These are phyloP conservation scores for Saccopteryx leptura DNA, from an alignment of 2,113 vertebrate genomes.

Conservation along the genomic window DNA sequence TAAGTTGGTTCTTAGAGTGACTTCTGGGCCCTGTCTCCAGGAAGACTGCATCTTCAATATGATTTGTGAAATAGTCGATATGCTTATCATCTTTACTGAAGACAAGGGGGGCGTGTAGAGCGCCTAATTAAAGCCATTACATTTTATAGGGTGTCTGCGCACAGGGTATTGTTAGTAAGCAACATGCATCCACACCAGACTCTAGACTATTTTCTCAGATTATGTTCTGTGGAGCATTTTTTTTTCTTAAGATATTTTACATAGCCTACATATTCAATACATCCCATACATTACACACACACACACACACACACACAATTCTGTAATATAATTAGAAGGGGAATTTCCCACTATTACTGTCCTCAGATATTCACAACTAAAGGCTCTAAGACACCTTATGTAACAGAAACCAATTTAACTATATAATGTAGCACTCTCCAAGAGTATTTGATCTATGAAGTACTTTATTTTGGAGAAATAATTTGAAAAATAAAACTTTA, in stretches of 20 bases:
- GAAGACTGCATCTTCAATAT: background rate
- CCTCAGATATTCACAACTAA: background rate
- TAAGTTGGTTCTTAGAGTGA: background rate
- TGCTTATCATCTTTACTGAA: background rate
- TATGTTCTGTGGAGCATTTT: background rate
- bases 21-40: background rate
- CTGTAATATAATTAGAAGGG: background rate
- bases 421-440: background rate
- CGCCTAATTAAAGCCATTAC: background rate
- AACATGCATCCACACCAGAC: background rate
- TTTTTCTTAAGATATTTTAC: background rate
- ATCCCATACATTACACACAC: background rate
- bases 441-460: background rate
- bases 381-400: background rate
- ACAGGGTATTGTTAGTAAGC: background rate
- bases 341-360: background rate
- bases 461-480: background rate
- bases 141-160: background rate
- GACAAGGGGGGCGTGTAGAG: background rate
- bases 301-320: background rate
- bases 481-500: background rate
- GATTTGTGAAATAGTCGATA: background rate
- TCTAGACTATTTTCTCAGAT: background rate
- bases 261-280: no score
- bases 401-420: background rate